Evolutionary conservation across 2,797 vertebrate genomes (phyloP), one percentile per base, ranked within the genome.

Genomic region (Urosaurus nigricauda): DNA sequence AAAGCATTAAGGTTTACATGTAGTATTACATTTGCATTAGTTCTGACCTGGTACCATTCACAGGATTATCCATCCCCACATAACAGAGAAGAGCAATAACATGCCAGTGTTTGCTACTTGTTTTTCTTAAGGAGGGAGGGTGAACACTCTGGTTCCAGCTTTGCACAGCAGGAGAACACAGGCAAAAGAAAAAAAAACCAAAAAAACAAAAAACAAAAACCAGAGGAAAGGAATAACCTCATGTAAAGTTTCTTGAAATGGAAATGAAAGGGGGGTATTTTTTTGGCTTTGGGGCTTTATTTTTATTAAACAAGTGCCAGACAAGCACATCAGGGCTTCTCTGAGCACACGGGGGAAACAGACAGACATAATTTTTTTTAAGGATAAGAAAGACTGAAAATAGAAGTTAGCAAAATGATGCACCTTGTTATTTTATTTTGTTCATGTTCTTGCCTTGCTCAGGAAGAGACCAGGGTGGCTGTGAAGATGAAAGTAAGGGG

Each of bases 91-190:
- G 17, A 43, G 40, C 70, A 82, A 14, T 53, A 40, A 1, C 58
- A 71, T 56, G 88, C 68, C 24, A 70, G 70, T 81, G 56, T 89
- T 89, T 81, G 83, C 70, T 26, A 74, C 58, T 86, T 89, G 70
- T 89, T 89, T 75, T 75, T 81, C 70, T 75, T 65, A 16, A 56
- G 78, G 19, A 68, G 87, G 73, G n/a, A 56, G 47, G 51, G 26
- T 58, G 29, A 89, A 60, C 70, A 65, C 68, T 87, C 51, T 35
- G 60, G 35, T 1, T 6, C 70, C 9, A 32, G 70, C 29, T 60
- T 75, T 60, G 53, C 84, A 77, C 70, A 68, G 79, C 60, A 86
- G 88, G 88, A 78, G 68, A 80, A 56, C n/a, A 40, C 56, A 74
- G 43, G 78, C 78, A 65, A 37, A 56, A 86, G 79, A 40, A 43